Percentiles rank a stretch among this genome's conserved stretches.
These are phyloP conservation scores for Crocidura indochinensis DNA, from an alignment of 2,797 vertebrate species.

Conservation along the genomic window DNA sequence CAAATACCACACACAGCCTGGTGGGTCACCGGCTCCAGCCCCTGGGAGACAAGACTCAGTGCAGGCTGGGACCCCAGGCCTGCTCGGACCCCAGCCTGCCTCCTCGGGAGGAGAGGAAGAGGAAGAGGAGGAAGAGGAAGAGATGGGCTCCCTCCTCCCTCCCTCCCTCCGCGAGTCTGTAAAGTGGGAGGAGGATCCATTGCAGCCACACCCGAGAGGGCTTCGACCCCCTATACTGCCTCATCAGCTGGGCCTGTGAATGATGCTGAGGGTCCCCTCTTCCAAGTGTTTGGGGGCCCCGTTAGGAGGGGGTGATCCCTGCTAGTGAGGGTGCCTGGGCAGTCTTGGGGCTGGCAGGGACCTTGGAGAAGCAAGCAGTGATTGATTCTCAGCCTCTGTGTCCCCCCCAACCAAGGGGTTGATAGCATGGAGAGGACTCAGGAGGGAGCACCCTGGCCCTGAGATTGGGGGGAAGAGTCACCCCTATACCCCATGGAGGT, in stretches of 20 bases:
- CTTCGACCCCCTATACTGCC: not conserved
- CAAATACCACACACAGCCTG: not conserved
- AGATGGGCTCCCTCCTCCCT: not conserved
- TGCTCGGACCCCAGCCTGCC: not conserved
- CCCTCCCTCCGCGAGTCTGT: slow-evolving; percentile 55
- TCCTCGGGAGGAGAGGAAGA: not conserved
- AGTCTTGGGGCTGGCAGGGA: not conserved
- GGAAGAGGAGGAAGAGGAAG: not conserved
- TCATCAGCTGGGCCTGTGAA: not conserved
- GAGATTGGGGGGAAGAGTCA: rapidly evolving
- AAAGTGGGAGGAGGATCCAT: not conserved
- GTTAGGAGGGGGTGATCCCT: not conserved
- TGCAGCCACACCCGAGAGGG: not conserved
- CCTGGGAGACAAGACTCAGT: not conserved
- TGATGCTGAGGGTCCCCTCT: not conserved
- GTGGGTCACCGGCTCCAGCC: not conserved
- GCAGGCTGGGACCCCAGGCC: too few relatives aligned
- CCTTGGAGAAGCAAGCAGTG: not conserved
- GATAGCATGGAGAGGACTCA: not conserved
- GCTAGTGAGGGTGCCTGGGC: not conserved
- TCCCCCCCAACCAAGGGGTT: not conserved
- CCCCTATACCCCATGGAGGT: not conserved
- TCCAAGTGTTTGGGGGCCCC: not conserved
- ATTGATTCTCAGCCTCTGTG: not conserved
- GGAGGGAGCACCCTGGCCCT: not conserved